These are phyloP conservation scores for Dinothrombium tinctorium DNA, from an alignment of 1,140 invertebrate species.

Conservation along the genomic window DNA sequence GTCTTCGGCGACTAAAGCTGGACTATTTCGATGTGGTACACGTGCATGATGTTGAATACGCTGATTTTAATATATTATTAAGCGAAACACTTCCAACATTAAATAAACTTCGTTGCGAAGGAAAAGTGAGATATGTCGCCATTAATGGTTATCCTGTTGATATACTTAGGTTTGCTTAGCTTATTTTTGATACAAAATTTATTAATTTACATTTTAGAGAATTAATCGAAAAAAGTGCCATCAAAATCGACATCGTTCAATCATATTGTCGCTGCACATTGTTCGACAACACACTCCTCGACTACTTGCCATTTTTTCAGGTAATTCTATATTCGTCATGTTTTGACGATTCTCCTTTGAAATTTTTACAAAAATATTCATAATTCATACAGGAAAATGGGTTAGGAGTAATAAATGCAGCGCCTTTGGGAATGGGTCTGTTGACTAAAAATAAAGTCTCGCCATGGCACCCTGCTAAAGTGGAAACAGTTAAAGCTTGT, in stretches of 20 bases:
- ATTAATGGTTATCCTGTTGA: constrained; percentile 64
- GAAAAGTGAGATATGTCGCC: constrained; percentile 58
- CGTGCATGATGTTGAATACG: no score
- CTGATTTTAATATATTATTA: no score
- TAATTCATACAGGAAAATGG: constrained; percentile 31
- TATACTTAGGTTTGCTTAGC: constrained; percentile 29
- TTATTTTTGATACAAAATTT: not conserved
- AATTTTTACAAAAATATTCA: not conserved
- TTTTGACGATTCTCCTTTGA: not conserved
- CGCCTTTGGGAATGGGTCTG: constrained; percentile 51
- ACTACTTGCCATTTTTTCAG: constrained; percentile 49
- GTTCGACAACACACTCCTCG: constrained; percentile 43
- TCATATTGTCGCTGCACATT: constrained; percentile 53
- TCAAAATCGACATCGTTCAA: constrained; percentile 43
- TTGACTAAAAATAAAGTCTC: constrained; percentile 35
- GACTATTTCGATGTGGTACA: no score
- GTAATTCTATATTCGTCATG: constrained; percentile 21
- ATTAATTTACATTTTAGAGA: constrained; percentile 21
- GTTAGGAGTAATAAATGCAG: constrained; percentile 57
- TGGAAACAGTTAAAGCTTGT: constrained; percentile 34
- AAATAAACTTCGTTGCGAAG: constrained; percentile 23
- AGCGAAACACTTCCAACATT: no score
- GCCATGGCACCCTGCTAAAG: constrained; percentile 52
- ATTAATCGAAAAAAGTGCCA: constrained; percentile 36
- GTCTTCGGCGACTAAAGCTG: no score